These are phyloP conservation scores for Drosophila pectinifera DNA, from an alignment of 1,140 invertebrate genomes.

Conservation along the genomic window DNA sequence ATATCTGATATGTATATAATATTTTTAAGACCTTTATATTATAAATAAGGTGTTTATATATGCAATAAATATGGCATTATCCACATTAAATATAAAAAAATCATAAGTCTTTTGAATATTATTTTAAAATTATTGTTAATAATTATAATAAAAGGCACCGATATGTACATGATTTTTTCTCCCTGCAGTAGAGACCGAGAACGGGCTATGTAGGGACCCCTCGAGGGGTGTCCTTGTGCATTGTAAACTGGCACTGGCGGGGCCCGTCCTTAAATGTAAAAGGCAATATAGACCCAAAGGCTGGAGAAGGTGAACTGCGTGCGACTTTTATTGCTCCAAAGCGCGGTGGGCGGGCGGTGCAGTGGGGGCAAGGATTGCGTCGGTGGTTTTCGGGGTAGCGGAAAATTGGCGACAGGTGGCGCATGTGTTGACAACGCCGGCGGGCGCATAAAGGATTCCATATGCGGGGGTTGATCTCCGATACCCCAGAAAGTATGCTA, in stretches of 20 bases:
- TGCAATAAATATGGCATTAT: too few relatives aligned
- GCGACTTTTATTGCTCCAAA: constrained; percentile 70
- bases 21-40: too few relatives aligned
- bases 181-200: background rate
- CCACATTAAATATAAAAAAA: too few relatives aligned
- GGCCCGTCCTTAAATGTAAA: constrained; percentile 44
- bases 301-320: constrained; percentile 67
- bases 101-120: too few relatives aligned
- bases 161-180: background rate
- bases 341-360: background rate
- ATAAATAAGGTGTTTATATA: too few relatives aligned
- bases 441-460: constrained; percentile 36
- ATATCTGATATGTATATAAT: too few relatives aligned
- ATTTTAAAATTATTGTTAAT: too few relatives aligned
- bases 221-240: constrained; percentile 35
- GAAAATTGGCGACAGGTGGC: constrained; percentile 72
- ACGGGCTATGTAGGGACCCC: constrained; percentile 9
- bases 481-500: constrained; percentile 40
- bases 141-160: too few relatives aligned
- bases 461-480: constrained; percentile 43
- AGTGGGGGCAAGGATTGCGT: background rate
- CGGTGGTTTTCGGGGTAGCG: constrained; percentile 8
- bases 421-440: constrained; percentile 65
- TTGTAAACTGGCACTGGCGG: constrained; percentile 46
- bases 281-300: constrained; percentile 47